Conservation (phyloP, 1,140 invertebrate genomes). For the Dermatophagoides farinae region DNA sequence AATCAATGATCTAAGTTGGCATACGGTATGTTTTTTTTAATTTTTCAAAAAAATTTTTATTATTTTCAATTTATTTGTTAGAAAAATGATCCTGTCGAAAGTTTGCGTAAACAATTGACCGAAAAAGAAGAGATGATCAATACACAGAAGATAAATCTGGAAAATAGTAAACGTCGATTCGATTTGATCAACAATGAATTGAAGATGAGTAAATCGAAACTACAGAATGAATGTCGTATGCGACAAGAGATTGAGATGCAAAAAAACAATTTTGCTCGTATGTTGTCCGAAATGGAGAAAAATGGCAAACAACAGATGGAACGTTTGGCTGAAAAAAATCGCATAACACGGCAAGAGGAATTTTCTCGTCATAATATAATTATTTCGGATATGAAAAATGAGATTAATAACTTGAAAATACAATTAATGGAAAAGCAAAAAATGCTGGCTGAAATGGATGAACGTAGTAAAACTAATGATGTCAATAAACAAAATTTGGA, state of each 20-base stretch:
- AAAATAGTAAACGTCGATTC: neutral
- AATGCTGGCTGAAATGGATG: neutral
- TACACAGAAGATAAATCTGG: neutral
- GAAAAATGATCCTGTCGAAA: slow-evolving; percentile 1
- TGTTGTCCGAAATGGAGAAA: neutral
- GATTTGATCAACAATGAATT: neutral
- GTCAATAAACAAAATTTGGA: no score
- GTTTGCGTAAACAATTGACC: neutral
- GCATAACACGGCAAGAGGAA: neutral
- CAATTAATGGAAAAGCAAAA: neutral
- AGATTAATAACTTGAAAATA: neutral
- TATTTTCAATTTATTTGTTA: neutral
- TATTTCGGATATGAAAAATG: neutral
- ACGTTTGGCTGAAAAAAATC: neutral
- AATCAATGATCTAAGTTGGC: neutral
- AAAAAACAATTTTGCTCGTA: neutral
- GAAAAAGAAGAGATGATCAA: neutral
- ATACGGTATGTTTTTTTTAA: neutral
- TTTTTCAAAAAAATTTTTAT: neutral
- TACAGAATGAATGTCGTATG: neutral
- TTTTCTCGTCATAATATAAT: neutral
- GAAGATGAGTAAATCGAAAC: neutral
- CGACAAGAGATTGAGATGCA: neutral
- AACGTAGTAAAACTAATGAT: neutral
- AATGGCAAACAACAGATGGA: neutral